These are phyloP conservation scores for Hoplias malabaricus DNA, from an alignment of 2,113 vertebrate genomes.

Conservation along the genomic window DNA sequence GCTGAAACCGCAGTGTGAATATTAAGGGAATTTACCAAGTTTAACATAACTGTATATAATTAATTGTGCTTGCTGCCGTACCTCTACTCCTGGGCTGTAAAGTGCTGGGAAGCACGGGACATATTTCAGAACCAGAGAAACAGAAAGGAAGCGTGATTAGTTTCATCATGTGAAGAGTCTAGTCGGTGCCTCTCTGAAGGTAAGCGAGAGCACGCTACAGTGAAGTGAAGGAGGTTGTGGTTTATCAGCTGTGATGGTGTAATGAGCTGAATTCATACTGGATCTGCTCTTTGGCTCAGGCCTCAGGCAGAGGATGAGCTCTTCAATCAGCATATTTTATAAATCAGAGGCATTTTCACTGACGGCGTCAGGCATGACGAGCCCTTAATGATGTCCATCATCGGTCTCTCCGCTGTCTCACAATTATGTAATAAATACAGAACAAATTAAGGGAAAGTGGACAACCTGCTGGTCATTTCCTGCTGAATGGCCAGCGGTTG, in stretches of 20 bases:
- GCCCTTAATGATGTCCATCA: constrained; percentile 2
- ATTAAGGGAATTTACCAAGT: no score
- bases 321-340: constrained; percentile 38
- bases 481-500: background rate
- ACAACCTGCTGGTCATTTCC: constrained; percentile 11
- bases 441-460: background rate
- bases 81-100: no score
- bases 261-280: constrained; percentile 11
- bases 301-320: background rate
- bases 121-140: background rate
- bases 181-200: no score
- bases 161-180: no score
- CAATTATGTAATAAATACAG: constrained; percentile 29
- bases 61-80: no score
- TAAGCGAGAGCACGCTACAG: background rate
- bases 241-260: background rate
- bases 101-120: no score
- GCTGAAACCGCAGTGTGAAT: no score
- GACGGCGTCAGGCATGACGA: constrained; percentile 11
- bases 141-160: background rate
- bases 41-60: no score
- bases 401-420: background rate
- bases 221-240: background rate
- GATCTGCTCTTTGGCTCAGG: background rate
- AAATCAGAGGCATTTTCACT: constrained; percentile 11